Conservation (phyloP, 2,797 vertebrate genomes). For the Trachops cirrhosus region DNA sequence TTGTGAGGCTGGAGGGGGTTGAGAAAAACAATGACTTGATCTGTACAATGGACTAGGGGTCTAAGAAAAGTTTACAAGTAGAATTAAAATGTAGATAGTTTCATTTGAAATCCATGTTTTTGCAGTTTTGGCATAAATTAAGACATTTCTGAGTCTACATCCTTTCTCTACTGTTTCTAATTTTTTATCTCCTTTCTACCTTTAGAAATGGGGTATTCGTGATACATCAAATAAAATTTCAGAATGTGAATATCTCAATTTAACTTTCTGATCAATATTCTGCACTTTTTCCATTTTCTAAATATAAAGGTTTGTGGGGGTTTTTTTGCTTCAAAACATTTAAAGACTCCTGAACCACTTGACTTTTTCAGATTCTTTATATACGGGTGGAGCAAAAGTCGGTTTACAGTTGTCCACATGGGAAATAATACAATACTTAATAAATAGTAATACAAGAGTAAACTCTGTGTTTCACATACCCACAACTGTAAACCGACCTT, state of each 20-base stretch:
- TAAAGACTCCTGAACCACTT: neutral
- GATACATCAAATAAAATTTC: constrained; percentile 7
- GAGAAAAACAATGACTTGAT: neutral
- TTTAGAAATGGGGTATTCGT: neutral
- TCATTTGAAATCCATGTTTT: neutral
- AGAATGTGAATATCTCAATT: neutral
- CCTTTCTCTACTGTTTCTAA: neutral
- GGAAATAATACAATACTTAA: neutral
- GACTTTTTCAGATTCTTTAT: neutral
- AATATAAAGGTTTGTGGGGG: neutral
- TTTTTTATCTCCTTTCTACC: neutral
- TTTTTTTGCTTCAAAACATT: neutral
- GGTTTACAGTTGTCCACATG: neutral
- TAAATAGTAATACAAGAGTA: neutral
- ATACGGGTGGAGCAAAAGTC: neutral
- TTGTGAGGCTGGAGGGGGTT: neutral
- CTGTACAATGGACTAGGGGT: neutral
- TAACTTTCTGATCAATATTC: neutral
- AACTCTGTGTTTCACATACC: neutral
- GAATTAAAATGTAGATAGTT: neutral
- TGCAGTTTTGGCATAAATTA: neutral
- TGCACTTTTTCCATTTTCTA: neutral
- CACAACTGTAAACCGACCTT: neutral
- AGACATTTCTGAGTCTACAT: neutral
- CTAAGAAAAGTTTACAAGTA: neutral